Percentiles rank a stretch among this genome's conserved stretches.
phyloP scores from a whole-genome alignment of 2,797 vertebrate species.

The Triplophysa yarkandensis region DNA sequence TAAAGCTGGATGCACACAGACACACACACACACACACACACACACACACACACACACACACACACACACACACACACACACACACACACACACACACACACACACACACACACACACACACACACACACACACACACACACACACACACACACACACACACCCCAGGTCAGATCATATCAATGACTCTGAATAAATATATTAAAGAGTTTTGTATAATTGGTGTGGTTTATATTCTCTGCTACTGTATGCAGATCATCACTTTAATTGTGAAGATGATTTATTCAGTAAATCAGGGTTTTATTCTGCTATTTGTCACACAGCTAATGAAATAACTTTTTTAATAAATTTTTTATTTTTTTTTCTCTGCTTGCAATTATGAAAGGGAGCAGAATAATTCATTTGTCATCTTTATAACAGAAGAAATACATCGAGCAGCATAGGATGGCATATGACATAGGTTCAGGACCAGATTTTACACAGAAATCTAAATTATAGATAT shows the following conservation, averaged over 20 bases:
- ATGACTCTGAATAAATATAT: background rate
- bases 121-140: too few species aligned
- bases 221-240: background rate
- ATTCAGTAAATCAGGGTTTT: background rate
- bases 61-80: background rate
- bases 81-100: too few species aligned
- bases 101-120: background rate
- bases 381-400: conserved; percentile 44
- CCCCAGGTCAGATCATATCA: background rate
- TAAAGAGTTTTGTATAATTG: background rate
- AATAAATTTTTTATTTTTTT: background rate
- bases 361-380: conserved; percentile 34
- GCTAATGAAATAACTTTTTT: conserved; percentile 48
- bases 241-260: background rate
- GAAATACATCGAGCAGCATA: conserved; percentile 34
- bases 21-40: background rate
- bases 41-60: too few species aligned
- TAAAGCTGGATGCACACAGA: background rate
- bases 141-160: background rate
- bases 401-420: conserved; percentile 48
- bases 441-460: conserved; percentile 36
- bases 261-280: background rate
- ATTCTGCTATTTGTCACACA: background rate
- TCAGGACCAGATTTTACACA: conserved; percentile 12
- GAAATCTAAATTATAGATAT: background rate